phyloP scores from a whole-genome alignment of 2,888 invertebrate genomes.

The Hetaerina titia region DNA sequence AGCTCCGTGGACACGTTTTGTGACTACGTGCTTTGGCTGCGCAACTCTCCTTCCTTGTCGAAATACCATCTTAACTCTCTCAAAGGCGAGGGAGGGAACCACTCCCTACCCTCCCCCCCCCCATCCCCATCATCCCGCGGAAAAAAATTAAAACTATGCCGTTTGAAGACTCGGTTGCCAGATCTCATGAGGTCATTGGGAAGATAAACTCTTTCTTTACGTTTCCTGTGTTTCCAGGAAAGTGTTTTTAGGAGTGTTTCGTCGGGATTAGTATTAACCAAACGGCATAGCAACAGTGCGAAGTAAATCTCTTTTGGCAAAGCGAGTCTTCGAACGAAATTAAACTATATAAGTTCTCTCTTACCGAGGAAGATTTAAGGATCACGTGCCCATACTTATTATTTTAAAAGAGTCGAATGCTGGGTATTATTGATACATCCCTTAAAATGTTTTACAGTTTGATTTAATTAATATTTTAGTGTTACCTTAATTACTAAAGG shows the following conservation, averaged over 20 bases:
- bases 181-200: constrained; percentile 1
- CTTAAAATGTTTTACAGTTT: too few species aligned
- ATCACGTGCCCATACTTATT: neutral
- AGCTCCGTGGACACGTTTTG: constrained; percentile 36
- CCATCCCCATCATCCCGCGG: neutral
- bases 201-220: neutral
- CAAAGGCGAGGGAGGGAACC: neutral
- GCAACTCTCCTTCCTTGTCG: constrained; percentile 11
- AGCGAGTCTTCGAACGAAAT: neutral
- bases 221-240: neutral
- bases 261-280: neutral
- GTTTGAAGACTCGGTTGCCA: neutral
- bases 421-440: too few species aligned
- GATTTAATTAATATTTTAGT: too few species aligned
- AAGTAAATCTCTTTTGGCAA: neutral
- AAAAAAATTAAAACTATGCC: neutral
- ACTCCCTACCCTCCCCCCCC: neutral
- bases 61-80: constrained; percentile 44
- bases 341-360: neutral
- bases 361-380: neutral
- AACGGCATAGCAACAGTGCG: neutral
- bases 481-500: too few species aligned
- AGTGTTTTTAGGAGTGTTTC: neutral
- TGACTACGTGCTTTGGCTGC: constrained; percentile 29
- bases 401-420: neutral